Evolutionary conservation across 2,797 vertebrate genomes (phyloP).

Genomic region (Chelidonichthys spinosus): DNA sequence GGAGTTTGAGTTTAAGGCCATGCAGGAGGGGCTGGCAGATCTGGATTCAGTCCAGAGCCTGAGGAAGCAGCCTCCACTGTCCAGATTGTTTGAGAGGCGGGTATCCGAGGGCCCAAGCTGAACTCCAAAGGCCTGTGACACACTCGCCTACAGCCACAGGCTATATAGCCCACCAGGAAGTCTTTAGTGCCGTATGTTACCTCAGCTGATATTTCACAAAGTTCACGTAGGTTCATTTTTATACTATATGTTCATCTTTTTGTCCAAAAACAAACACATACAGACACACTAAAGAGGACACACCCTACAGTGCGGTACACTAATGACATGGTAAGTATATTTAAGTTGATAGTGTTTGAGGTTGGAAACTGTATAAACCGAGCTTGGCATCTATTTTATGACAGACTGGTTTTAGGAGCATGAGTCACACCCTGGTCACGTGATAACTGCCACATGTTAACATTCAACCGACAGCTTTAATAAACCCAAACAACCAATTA

Average conservation of each 20-base stretch:
- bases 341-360: constrained; percentile 62
- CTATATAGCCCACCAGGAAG: not conserved
- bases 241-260: constrained; percentile 28
- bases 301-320: constrained; percentile 63
- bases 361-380: constrained; percentile 67
- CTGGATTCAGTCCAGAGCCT: constrained; percentile 51
- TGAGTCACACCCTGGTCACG: constrained; percentile 63
- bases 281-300: constrained; percentile 42
- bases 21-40: constrained; percentile 50
- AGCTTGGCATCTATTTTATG: constrained; percentile 60
- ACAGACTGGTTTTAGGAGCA: constrained; percentile 44
- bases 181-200: not conserved
- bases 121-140: constrained; percentile 34
- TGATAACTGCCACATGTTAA: constrained; percentile 35
- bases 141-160: constrained; percentile 8
- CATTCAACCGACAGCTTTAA: constrained; percentile 40
- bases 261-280: constrained; percentile 27
- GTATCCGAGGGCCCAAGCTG: constrained; percentile 18
- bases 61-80: constrained; percentile 31
- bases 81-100: constrained; percentile 45
- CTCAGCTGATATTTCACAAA: constrained; percentile 20
- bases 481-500: constrained; percentile 40
- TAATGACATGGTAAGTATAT: constrained; percentile 72
- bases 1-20: constrained; percentile 49
- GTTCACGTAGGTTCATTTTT: constrained; percentile 27